Evolutionary conservation across 2,113 vertebrate genomes (phyloP), one percentile per base, ranked within the genome.

Genomic region (Coptodon bakossiorum): DNA sequence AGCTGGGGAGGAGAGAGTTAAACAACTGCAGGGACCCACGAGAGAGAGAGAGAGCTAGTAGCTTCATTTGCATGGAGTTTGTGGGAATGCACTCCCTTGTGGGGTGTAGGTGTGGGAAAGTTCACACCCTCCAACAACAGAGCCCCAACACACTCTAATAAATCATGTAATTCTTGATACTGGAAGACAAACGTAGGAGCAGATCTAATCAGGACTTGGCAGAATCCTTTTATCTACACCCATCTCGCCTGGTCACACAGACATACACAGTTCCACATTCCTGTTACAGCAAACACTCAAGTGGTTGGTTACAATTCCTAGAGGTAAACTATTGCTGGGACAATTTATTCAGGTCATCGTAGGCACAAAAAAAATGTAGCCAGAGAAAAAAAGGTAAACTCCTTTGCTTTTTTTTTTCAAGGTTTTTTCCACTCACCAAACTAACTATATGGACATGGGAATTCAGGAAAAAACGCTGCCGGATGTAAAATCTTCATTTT

Each of bases 141-240:
- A 85, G 76, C 88, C 84, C 84, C 84, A 83, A 82, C 82, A 66
- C 78, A 86, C 91, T 88, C 94, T 91, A 93, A 95, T 95, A 97
- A 96, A 96, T 96, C 95, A 95, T 95, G 94, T 95, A 95, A 96
- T 96, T 90, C 94, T 89, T 94, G 93, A 94, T 92, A 95, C 95
- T 94, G 95, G 93, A 94, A 94, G 94, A 95, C 95, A 96, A 96
- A 96, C 95, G 95, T 92, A 88, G 88, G 84, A 93, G 88, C 92
- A 95, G 95, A 96, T 95, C 91, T 95, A 95, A 96, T 97, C 96
- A 94, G 92, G 82, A 89, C 91, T 91, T 85, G 90, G 92, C 94
- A 86, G 94, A 90, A 93, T 93, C 91, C 91, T 92, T 92, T 95
- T 96, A 95, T 96, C 95, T 92, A 91, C 92, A 88, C 85, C 87